Percentiles rank a stretch among this genome's conserved stretches.
Evolutionary conservation across 2,113 vertebrate genomes (phyloP).

Genomic region (Eptesicus fuscus): DNA sequence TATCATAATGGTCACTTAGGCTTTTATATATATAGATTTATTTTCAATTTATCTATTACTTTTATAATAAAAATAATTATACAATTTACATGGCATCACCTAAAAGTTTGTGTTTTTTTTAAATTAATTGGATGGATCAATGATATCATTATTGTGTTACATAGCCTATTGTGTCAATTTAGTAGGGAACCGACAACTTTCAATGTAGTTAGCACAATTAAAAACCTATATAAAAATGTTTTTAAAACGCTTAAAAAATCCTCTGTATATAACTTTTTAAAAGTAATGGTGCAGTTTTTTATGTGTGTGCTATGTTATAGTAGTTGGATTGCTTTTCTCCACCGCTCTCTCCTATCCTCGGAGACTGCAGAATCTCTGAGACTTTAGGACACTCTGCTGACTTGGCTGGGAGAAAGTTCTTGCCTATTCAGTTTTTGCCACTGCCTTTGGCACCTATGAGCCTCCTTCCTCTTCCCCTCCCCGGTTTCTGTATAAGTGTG

Average conservation of each 20-base stretch:
- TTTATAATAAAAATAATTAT: conserved; percentile 1
- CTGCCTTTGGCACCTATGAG: conserved; percentile 77
- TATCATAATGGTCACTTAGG: no score
- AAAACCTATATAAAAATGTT: background rate
- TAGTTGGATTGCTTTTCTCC: conserved; percentile 24
- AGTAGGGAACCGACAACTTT: background rate
- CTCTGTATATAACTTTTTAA: background rate
- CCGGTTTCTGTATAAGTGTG: conserved; percentile 83
- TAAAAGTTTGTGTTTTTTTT: conserved; percentile 25
- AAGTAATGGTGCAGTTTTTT: background rate
- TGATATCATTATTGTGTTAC: background rate
- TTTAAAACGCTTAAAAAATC: background rate
- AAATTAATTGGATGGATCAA: background rate
- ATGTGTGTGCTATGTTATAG: background rate
- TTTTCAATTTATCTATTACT: conserved; percentile 6
- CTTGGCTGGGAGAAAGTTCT: conserved; percentile 62
- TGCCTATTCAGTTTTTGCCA: conserved; percentile 73
- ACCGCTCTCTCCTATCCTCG: background rate
- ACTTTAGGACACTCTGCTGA: conserved; percentile 59
- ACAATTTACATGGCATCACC: background rate
- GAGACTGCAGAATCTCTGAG: conserved; percentile 56
- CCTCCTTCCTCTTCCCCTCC: conserved; percentile 69
- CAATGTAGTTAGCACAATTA: background rate
- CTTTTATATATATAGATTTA: background rate
- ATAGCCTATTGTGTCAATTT: background rate